phyloP scores from a whole-genome alignment of 2,113 vertebrate species.

The Brachirus orientalis region DNA sequence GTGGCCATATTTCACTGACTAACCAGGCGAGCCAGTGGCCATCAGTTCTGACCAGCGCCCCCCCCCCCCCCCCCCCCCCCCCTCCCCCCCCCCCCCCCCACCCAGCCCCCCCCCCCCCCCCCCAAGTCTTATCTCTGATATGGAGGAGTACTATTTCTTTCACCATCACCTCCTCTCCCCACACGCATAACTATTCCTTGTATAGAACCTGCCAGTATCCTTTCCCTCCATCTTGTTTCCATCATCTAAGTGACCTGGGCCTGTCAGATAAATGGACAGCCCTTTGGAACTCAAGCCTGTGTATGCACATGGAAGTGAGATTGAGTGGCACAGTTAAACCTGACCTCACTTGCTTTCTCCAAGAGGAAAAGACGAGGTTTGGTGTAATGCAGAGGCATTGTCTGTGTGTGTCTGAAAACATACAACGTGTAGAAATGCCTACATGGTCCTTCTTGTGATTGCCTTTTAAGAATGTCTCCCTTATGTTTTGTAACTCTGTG shows the following conservation, averaged over 20 bases:
- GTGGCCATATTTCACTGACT: conserved; percentile 67
- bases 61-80: not conserved
- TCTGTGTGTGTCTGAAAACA: conserved; percentile 11
- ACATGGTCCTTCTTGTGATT: not conserved
- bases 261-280: conserved; percentile 61
- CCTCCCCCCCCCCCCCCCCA: conserved; percentile 15
- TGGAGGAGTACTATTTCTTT: conserved; percentile 53
- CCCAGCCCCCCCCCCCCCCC: conserved; percentile 22
- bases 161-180: conserved; percentile 18
- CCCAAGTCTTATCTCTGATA: conserved; percentile 52
- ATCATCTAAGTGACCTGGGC: conserved; percentile 49
- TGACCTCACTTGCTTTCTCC: conserved; percentile 49
- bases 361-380: conserved; percentile 26
- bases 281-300: conserved; percentile 25
- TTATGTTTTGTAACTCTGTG: not conserved
- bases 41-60: conserved; percentile 46
- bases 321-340: conserved; percentile 56
- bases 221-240: conserved; percentile 49
- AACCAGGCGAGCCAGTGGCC: conserved; percentile 50
- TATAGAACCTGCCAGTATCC: conserved; percentile 36
- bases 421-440: not conserved
- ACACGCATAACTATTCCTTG: conserved; percentile 36
- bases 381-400: conserved; percentile 28
- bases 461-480: conserved; percentile 16
- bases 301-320: conserved; percentile 49